Base-by-base conservation (phyloP, 2,888 invertebrate species). In the Ophion costatus region DNA sequence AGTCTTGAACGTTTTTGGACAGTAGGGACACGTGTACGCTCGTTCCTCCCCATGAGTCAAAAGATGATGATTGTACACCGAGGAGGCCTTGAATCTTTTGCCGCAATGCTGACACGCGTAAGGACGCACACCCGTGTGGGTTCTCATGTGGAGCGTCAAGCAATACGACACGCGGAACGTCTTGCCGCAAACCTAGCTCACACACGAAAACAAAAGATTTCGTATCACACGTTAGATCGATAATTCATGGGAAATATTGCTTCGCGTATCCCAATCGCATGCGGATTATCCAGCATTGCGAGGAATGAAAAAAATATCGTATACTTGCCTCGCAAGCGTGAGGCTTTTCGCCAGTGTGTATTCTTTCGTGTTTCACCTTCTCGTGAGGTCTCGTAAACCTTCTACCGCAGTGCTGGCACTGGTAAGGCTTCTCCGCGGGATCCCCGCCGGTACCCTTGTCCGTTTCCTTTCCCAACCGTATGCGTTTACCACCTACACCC, bases 331-430 rank as follows among this genome's bases (percentile, higher is more conserved):
- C 96, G 89, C 97, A 97, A 78, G 95, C 94, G 90, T 97, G 96
- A 0, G 97, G 97, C 89, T 97, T 97, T 90, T 97, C 97, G 91
- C 96, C 96, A 0, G 97, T 97, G 89, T 97, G 97, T 90, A 97
- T 96, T n/a, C 97, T 94, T 93, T 97, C 97, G 89, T 97, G 97
- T 92, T 97, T 97, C 0, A 97, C 97, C 93, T 97, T 97, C 89
- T 97, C 97, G 89, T 97, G 97, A 0, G 97, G 97, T 63, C 97
- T 94, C 2, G 95, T 94, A 89, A 97, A 97, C 84, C 96, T 94
- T 78, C 96, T 95, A 0, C 95, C 96, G 89, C 97, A 97, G 91
- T 96, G 97, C 82, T 96, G 95, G 89, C 97, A 97, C 71, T 95
- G 95, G 92, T 97, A 97, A 2, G 95, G 96, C 20, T 95, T 93